These are phyloP conservation scores for Morone chrysops DNA, from an alignment of 2,113 vertebrate species.

Conservation along the genomic window DNA sequence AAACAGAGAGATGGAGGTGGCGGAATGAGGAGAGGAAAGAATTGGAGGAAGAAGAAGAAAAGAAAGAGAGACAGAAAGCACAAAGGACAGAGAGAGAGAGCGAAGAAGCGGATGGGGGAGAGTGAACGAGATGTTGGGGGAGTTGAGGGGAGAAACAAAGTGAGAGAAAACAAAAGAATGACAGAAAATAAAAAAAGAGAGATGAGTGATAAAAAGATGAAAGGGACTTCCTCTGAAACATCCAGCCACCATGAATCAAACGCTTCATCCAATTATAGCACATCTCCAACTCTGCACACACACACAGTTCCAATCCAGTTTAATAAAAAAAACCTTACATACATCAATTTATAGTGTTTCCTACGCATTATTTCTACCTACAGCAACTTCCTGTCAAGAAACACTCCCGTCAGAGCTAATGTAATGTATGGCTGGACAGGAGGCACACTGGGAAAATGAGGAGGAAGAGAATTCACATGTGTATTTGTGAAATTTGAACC, in stretches of 20 bases:
- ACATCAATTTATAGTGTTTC: not conserved
- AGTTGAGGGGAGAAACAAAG: not conserved
- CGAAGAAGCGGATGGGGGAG: slow-evolving; percentile 1
- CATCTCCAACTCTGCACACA: slow-evolving; percentile 26
- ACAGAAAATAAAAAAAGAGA: slow-evolving; percentile 49
- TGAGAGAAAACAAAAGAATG: slow-evolving; percentile 42
- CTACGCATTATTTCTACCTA: slow-evolving; percentile 3
- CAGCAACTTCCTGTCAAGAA: not conserved
- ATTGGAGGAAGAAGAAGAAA: not conserved
- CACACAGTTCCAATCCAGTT: slow-evolving; percentile 22
- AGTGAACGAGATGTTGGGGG: not conserved
- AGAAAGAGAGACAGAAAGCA: not conserved
- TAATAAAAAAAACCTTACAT: slow-evolving; percentile 3
- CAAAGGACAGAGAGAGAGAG: slow-evolving; percentile 20
- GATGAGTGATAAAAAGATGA: slow-evolving; percentile 72
- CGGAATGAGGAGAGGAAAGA: slow-evolving; percentile 26
- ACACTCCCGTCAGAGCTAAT: slow-evolving; percentile 45
- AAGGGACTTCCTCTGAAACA: slow-evolving; percentile 73
- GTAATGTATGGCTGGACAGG: slow-evolving; percentile 35
- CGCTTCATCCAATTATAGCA: slow-evolving; percentile 69
- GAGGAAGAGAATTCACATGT: slow-evolving; percentile 25
- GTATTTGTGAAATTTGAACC: slow-evolving; percentile 11
- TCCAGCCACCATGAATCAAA: slow-evolving; percentile 67
- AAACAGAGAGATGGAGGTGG: slow-evolving; percentile 59
- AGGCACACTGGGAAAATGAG: slow-evolving; percentile 31